These are phyloP conservation scores for Umimayanthus chanpuru DNA, from an alignment of 92 coral and sea anemone genomes.

Conservation along the genomic window DNA sequence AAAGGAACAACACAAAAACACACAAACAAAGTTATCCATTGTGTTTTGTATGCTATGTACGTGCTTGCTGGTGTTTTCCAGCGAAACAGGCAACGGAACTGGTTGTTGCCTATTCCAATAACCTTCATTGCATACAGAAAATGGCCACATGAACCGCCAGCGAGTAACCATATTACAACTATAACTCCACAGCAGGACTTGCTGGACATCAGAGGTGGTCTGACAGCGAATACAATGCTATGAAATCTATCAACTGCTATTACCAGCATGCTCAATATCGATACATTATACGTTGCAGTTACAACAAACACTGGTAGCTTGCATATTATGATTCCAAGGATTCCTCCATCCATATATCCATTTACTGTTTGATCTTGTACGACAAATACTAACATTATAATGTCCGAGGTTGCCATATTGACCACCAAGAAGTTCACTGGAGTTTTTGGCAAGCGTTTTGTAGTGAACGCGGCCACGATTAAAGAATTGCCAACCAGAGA, in stretches of 20 bases:
- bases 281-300: slow-evolving; percentile 27
- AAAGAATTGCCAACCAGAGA: slow-evolving; percentile 11
- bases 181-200: neutral
- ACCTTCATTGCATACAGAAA: neutral
- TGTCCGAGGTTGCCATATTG: slow-evolving; percentile 27
- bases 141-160: neutral
- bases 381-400: neutral
- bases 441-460: slow-evolving; percentile 3
- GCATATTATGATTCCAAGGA: neutral
- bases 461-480: neutral
- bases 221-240: slow-evolving; percentile 4
- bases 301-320: neutral
- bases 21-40: neutral
- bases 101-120: neutral
- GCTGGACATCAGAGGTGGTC: slow-evolving; percentile 12
- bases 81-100: neutral
- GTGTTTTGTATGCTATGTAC: neutral
- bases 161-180: slow-evolving; percentile 6
- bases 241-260: slow-evolving; percentile 34
- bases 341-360: neutral
- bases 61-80: slow-evolving; percentile 1
- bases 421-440: slow-evolving; percentile 9
- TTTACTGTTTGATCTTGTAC: neutral
- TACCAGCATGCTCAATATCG: slow-evolving; percentile 15
- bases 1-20: neutral